Evolutionary conservation across 2,888 invertebrate genomes (phyloP), one percentile per base, ranked within the genome.

Genomic region (Pyralis farinalis): DNA sequence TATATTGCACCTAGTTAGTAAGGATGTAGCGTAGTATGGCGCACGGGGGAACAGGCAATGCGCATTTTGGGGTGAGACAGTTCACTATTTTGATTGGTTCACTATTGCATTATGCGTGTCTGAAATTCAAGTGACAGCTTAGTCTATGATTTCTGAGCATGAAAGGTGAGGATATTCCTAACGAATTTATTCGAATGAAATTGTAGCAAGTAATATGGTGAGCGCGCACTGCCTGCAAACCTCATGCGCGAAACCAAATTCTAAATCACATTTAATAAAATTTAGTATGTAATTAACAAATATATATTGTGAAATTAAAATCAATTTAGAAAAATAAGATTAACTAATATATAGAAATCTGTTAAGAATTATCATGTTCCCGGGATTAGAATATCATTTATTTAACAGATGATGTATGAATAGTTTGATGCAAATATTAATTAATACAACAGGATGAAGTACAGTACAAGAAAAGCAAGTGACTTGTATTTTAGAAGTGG

Each of bases 241-340:
- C 69, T 70, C 56, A 51, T 51, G 42, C 63, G 73, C 59, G 78
- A 76, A 86, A 85, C 84, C 80, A 87, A 85, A 87, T 86, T 86
- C 86, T 86, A 86, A 86, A 86, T 85, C 78, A 82, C 82, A 69
- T 73, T 76, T 69, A 75, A 76, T 71, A 75, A 71, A 80, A 58
- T 47, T 48, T 78, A 81, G 72, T 39, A 53, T 70, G 64, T 71
- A 69, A 42, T 25, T 16, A 16, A 16, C 3, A 70, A 68, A 68
- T 57, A 25, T 69, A 71, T 75, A 71, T 66, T 70, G 65, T 63
- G 58, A 56, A 52, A 67, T 53, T 72, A 71, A 74, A 74, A 66
- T 63, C 63, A 65, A 65, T 53, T 56, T 74, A 74, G 69, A 61
- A 30, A 65, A 58, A 52, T 71, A 73, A 71, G 63, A 55, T 62